Evolutionary conservation across 1,140 invertebrate species (phyloP).

Genomic region (Rhagoletis pomonella): DNA sequence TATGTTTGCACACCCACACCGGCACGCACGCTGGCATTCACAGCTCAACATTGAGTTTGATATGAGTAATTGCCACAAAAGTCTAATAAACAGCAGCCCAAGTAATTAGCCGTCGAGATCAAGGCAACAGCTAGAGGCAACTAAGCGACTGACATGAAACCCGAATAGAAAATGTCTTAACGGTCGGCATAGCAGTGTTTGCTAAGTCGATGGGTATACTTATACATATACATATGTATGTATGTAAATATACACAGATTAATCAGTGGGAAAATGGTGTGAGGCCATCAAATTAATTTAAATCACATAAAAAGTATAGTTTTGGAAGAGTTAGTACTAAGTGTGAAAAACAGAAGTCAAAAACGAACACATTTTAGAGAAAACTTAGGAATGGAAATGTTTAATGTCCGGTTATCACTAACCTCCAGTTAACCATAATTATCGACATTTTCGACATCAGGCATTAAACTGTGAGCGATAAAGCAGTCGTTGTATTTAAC

Average conservation of each 20-base stretch:
- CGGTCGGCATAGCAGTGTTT: not conserved
- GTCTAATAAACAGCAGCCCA: constrained; percentile 34
- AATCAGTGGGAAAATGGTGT: not conserved
- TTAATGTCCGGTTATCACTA: too few relatives aligned
- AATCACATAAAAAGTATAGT: not conserved
- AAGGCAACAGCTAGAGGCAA: not conserved
- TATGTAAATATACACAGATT: not conserved
- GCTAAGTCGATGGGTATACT: not conserved
- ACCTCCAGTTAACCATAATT: too few relatives aligned
- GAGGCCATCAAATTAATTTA: not conserved
- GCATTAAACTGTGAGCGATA: too few relatives aligned
- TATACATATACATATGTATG: not conserved
- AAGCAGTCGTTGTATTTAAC: too few relatives aligned
- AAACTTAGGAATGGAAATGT: too few relatives aligned
- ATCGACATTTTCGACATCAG: too few relatives aligned
- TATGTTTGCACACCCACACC: not conserved
- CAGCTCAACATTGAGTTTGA: not conserved
- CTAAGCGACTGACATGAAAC: constrained; percentile 14
- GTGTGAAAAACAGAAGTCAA: too few relatives aligned
- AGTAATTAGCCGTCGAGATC: constrained; percentile 40
- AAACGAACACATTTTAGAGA: too few relatives aligned
- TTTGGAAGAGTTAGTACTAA: too few relatives aligned
- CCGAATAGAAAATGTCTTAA: not conserved
- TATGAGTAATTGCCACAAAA: constrained; percentile 48
- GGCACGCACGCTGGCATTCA: constrained; percentile 24